Base-by-base conservation (phyloP, 2,113 vertebrate species). In the Oryzias melastigma region DNA sequence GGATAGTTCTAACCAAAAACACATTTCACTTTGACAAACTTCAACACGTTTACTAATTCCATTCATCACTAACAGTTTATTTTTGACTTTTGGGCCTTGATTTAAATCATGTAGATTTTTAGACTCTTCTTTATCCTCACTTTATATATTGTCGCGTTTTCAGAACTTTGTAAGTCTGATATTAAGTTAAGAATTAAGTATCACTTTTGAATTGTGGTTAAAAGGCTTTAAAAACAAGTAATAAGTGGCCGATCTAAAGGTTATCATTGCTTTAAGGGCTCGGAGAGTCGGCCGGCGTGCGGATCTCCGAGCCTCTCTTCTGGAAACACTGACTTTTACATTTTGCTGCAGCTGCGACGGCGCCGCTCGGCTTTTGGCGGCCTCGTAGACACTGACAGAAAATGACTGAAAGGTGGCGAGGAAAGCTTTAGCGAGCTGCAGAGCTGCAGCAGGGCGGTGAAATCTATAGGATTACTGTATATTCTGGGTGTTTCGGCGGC, bases 1-100 rank as follows among this genome's bases (percentile, higher is more conserved):
- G 95, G 91, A 93, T 90, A 93, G 94, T 95, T 95, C 92, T 94
- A 97, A 98, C 94, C 94, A 97, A 97, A 97, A 95, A 91, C 77
- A 49, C 73, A 77, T 80, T 83, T 17, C 56, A 78, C 65, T 77
- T 82, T 73, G 82, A 73, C 75, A 84, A 83, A 82, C 55, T 73
- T 62, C 68, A 69, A 74, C 67, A 67, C 84, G 74, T 94, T 92
- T 91, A 92, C 71, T 85, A 88, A 80, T 80, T 80, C 90, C 75
- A 81, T 74, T 88, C 73, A 81, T 89, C 88, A 91, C 86, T 93
- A 92, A 92, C 69, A 68, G 77, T 82, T n/a, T 64, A 22, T 41
- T 4, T 50, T 35, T 19, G 50, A 46, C 46, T 68, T 94, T 93
- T 93, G 94, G 94, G 92, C 93, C 93, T 82, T 90, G 89, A 83